Base-by-base conservation (phyloP, 1,140 invertebrate genomes). In the Philopotamus ludificatus region DNA sequence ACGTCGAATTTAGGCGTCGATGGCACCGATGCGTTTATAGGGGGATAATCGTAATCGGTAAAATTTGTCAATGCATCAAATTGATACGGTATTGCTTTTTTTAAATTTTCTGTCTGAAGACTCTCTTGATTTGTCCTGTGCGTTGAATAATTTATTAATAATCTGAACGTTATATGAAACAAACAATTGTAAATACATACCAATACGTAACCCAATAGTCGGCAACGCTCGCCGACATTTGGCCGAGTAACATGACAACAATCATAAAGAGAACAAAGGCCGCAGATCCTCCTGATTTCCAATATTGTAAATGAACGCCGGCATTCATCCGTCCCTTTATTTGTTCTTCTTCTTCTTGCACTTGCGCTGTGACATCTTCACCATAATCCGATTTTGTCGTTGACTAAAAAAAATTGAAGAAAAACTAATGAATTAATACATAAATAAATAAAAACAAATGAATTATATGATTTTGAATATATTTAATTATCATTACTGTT, bases 191-290 rank as follows among this genome's bases (percentile, higher is more conserved):
- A 8, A 15, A 53, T 23, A 60, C 63, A 70, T 72, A 81, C 81
- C 81, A 83, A 68, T 77, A 78, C 1, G 80, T 81, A 15, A 83
- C 78, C 80, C 80, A 83, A 45, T 80, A 82, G 65, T 82, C 82
- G 44, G 76, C 78, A 2, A 79, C 71, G 4, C 78, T 82, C 1
- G 79, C 77, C 0, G 79, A 77, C 0, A 81, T 66, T 69, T 83
- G 82, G 4, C 79, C 79, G 16, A 81, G 51, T 1, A 82, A 65
- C 8, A 82, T 73, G 1, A 81, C 60, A 0, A 80, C n/a, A 1
- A 80, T 62, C 75, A 80, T 77, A 58, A 78, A 77, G 1, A 76
- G 9, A 0, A 82, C 69, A 22, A 74, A 71, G 1, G 73, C 71
- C 0, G 72, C 61, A 20, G 66, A 70, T 50, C 78, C 79, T 0